Percentiles rank a stretch among this genome's conserved stretches.
Conservation (phyloP, 2,888 invertebrate species). For the Mythimna lalbum region DNA sequence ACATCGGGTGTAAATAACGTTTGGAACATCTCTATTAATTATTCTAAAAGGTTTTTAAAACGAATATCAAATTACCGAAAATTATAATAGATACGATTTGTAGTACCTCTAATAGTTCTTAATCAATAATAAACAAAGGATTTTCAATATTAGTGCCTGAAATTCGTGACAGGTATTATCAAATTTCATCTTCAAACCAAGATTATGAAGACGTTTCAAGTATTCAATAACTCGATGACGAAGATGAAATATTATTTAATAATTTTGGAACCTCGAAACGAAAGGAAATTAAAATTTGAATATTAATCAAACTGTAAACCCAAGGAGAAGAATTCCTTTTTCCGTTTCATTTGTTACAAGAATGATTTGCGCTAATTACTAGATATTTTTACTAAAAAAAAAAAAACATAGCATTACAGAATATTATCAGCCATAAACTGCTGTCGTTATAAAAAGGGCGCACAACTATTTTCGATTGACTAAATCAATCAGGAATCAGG, state of each 20-base stretch:
- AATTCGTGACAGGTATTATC: slow-evolving; percentile 45
- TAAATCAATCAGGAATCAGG: too few species aligned
- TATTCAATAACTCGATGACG: slow-evolving; percentile 41
- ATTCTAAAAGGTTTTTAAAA: not conserved
- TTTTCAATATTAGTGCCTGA: slow-evolving; percentile 8
- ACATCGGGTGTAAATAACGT: too few species aligned
- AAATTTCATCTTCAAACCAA: slow-evolving; percentile 35
- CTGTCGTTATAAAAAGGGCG: too few species aligned
- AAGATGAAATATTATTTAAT: slow-evolving; percentile 40
- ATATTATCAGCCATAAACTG: too few species aligned
- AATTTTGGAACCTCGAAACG: slow-evolving; percentile 2
- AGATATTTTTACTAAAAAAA: too few species aligned
- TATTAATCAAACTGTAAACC: not conserved
- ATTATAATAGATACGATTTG: not conserved
- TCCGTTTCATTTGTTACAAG: not conserved
- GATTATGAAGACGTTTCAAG: slow-evolving; percentile 25
- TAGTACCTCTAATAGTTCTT: not conserved
- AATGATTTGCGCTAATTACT: not conserved
- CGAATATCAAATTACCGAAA: not conserved
- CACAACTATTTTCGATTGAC: too few species aligned
- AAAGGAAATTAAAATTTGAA: not conserved
- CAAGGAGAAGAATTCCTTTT: too few species aligned
- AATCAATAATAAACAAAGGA: slow-evolving; percentile 19
- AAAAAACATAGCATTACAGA: too few species aligned
- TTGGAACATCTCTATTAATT: not conserved